Conservation (phyloP, 2,113 vertebrate genomes). For the Callorhinus ursinus region DNA sequence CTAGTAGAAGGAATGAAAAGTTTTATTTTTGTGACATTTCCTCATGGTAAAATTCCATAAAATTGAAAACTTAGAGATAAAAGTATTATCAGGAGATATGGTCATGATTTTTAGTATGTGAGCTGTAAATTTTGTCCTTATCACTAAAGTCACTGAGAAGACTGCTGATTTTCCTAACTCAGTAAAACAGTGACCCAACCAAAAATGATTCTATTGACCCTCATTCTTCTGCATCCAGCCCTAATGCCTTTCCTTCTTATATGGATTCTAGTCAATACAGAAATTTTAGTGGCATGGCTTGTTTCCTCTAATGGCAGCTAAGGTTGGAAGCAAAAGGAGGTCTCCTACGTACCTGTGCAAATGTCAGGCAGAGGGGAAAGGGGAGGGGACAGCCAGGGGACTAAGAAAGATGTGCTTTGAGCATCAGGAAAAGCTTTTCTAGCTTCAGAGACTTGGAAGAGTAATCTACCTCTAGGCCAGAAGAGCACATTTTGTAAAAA, state of each 20-base stretch:
- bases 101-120: slow-evolving; percentile 46
- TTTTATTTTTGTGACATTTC: slow-evolving; percentile 65
- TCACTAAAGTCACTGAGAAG: slow-evolving; percentile 38
- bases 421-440: not conserved
- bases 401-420: not conserved
- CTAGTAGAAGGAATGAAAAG: not conserved
- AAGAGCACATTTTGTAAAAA: not conserved
- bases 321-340: not conserved
- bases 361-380: not conserved
- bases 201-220: not conserved
- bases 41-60: slow-evolving; percentile 56
- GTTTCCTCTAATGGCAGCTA: not conserved
- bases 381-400: not conserved
- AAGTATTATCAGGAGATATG: slow-evolving; percentile 63
- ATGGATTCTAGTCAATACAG: not conserved
- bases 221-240: not conserved
- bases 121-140: slow-evolving; percentile 67
- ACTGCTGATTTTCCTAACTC: slow-evolving; percentile 36
- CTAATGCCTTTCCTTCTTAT: slow-evolving; percentile 11
- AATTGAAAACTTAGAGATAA: slow-evolving; percentile 70
- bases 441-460: not conserved
- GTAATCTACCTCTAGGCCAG: not conserved
- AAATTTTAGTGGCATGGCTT: not conserved
- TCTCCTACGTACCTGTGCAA: not conserved
- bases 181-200: not conserved